Percentiles rank a stretch among this genome's conserved stretches.
Evolutionary conservation across 2,113 vertebrate species (phyloP).

Genomic region (Psophia crepitans): DNA sequence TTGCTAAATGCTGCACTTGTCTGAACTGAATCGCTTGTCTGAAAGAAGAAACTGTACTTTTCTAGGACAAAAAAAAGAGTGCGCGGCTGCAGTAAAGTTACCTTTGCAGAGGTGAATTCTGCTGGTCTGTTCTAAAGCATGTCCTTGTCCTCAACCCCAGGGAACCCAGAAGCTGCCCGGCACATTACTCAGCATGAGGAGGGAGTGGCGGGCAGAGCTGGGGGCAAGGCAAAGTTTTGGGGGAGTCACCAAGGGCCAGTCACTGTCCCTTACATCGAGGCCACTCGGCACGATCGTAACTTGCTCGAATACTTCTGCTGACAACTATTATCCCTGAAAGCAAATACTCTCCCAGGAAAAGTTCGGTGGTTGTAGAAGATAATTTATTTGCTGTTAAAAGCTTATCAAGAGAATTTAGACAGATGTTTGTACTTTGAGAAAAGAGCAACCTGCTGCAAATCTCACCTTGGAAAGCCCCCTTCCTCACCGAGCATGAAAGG

Average conservation of each 20-base stretch:
- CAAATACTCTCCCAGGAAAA: not conserved
- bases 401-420: not conserved
- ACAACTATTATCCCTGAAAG: not conserved
- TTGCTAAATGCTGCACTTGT: not conserved
- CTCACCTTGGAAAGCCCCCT: not conserved
- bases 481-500: not conserved
- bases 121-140: not conserved
- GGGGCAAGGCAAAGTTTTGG: not conserved
- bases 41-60: not conserved
- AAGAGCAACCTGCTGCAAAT: not conserved
- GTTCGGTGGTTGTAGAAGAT: not conserved
- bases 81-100: not conserved
- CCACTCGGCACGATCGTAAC: rapidly evolving
- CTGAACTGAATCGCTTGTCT: not conserved
- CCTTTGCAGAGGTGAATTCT: not conserved
- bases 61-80: not conserved
- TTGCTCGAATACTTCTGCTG: not conserved
- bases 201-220: not conserved
- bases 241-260: not conserved
- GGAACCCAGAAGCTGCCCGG: not conserved
- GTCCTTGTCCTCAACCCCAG: not conserved
- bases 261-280: not conserved
- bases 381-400: not conserved
- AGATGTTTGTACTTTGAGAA: not conserved
- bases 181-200: not conserved